A percentile compares a stretch with the other conserved stretches of the same genome.
Conservation (phyloP, 2,888 invertebrate species). For the Caenorhabditis japonica region DNA sequence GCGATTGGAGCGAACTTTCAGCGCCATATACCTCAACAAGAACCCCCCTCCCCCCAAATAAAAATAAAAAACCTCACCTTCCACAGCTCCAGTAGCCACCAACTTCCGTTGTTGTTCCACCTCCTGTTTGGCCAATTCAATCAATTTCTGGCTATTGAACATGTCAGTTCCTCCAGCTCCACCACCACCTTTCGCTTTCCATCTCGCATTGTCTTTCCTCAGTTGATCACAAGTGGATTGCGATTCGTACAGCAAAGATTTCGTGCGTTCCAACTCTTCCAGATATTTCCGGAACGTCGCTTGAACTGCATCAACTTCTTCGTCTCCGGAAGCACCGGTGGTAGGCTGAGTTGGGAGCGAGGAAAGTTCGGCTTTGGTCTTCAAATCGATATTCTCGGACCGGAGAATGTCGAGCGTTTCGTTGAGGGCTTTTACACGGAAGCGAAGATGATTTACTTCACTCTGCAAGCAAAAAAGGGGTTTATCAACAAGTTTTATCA, state of each 20-base stretch:
- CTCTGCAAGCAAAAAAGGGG: slow-evolving; percentile 83
- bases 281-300: slow-evolving; percentile 53
- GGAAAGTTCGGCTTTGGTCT: slow-evolving; percentile 81
- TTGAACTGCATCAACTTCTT: slow-evolving; percentile 50
- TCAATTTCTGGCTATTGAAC: slow-evolving; percentile 51
- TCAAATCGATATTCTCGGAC: slow-evolving; percentile 86
- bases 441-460: slow-evolving; percentile 89
- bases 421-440: slow-evolving; percentile 92
- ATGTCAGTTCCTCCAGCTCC: slow-evolving; percentile 11
- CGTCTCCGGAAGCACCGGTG: slow-evolving; percentile 70
- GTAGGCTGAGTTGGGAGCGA: neutral
- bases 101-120: slow-evolving; percentile 64
- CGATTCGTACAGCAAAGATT: slow-evolving; percentile 88
- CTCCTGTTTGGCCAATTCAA: slow-evolving; percentile 64
- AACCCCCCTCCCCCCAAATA: too few relatives aligned
- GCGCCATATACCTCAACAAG: too few relatives aligned
- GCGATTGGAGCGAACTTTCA: too few relatives aligned
- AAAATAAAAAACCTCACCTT: slow-evolving; percentile 73
- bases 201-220: slow-evolving; percentile 78
- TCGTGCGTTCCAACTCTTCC: slow-evolving; percentile 63
- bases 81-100: slow-evolving; percentile 58
- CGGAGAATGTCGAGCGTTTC: slow-evolving; percentile 91
- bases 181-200: slow-evolving; percentile 44
- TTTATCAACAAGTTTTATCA: neutral
- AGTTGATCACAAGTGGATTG: slow-evolving; percentile 86